Evolutionary conservation across 2,113 vertebrate species (phyloP), one percentile per base, ranked within the genome.

Genomic region (Polypterus senegalus): DNA sequence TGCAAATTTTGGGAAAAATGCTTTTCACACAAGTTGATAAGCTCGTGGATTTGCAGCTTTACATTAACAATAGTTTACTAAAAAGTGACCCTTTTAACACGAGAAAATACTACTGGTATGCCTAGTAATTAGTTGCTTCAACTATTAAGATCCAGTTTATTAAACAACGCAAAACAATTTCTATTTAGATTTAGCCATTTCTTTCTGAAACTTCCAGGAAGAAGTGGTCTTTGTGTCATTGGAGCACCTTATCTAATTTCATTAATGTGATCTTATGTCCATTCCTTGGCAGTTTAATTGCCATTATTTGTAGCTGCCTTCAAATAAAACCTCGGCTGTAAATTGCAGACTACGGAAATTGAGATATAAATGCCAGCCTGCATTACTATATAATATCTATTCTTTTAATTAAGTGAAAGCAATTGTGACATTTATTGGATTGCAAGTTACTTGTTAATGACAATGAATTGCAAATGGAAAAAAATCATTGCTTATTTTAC

Each of bases 371-470:
- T 81, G 91, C 91, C 89, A 91, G 79, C 84, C 83, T 80, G 82
- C 80, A 83, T 91, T 88, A 86, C 83, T 80, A 77, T 79, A 78
- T 88, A 86, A 83, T 93, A 91, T 89, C 93, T 92, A 90, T 91
- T 92, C 88, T 92, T 94, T 95, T 95, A 94, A 96, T 95, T 92
- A 97, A 90, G 84, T 78, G 85, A 91, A 94, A 91, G 88, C 76
- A 72, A 88, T 86, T 77, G 85, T 85, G 92, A 91, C 86, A 81
- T 88, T 92, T 92, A 92, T 90, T 92, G 85, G 79, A 86, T 88
- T 83, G 66, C 75, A 80, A 84, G 76, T 87, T 86, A 84, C 87
- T 88, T 81, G 76, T 86, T 91, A 93, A 93, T 89, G 76, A 70
- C 77, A 76, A 71, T 52, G 55, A 86, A 76, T 69, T 90, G 81